These are phyloP conservation scores for Hyaena hyaena DNA, from an alignment of 2,113 vertebrate species.

Conservation along the genomic window DNA sequence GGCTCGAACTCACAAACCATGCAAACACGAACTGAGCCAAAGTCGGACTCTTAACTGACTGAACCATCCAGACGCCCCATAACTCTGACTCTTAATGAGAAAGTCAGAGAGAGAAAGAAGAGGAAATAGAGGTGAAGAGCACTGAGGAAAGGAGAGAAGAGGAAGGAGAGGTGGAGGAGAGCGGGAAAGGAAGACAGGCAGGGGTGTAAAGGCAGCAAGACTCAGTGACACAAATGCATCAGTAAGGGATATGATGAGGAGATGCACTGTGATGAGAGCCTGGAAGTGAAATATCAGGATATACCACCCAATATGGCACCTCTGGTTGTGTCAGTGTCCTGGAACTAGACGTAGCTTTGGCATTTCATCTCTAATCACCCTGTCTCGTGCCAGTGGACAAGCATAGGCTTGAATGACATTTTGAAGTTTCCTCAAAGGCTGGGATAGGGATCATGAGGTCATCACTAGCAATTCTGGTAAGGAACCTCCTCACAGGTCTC, in stretches of 20 bases:
- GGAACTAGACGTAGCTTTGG: neutral
- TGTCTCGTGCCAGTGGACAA: neutral
- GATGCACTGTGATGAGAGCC: neutral
- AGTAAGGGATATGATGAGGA: neutral
- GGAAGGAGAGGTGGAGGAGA: neutral
- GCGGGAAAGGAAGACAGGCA: neutral
- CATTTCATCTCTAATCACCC: neutral
- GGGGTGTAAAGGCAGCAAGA: neutral
- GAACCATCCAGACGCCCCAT: too few relatives aligned
- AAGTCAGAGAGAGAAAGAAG: conserved; percentile 51
- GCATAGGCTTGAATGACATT: neutral
- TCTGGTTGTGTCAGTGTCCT: neutral
- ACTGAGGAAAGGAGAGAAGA: neutral
- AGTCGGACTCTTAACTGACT: too few relatives aligned
- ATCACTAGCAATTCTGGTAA: neutral
- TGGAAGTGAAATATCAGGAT: neutral
- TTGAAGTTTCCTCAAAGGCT: neutral
- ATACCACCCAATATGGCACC: fast-evolving
- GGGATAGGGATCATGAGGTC: neutral
- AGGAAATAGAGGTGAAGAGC: neutral
- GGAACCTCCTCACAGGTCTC: neutral
- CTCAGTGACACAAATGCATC: neutral
- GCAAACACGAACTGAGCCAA: too few relatives aligned
- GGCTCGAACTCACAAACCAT: too few relatives aligned
- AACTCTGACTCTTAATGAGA: conserved; percentile 47